Evolutionary conservation across 2,797 vertebrate genomes (phyloP).

Genomic region (Dromococcyx pavoninus): DNA sequence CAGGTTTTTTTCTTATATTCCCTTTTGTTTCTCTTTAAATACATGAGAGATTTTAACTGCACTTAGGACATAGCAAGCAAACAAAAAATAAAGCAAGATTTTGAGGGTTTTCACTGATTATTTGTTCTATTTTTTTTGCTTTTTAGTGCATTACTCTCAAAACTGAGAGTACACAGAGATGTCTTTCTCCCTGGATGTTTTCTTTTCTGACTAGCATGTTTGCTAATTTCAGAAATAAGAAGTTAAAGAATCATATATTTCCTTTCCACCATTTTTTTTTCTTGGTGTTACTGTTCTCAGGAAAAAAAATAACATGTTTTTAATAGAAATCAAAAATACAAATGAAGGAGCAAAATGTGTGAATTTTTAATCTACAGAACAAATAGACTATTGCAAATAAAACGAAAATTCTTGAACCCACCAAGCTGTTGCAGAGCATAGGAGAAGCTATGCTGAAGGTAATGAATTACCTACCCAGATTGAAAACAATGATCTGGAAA

Average conservation of each 20-base stretch:
- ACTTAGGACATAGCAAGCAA: not conserved
- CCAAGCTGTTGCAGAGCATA: not conserved
- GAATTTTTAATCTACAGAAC: not conserved
- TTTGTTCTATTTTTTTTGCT: not conserved
- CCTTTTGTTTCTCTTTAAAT: not conserved
- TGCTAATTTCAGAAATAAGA: not conserved
- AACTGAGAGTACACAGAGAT: not conserved
- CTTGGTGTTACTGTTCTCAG: not conserved
- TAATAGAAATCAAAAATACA: not conserved
- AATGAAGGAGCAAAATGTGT: not conserved
- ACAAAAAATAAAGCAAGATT: not conserved
- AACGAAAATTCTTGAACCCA: not conserved
- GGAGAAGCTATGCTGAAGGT: not conserved
- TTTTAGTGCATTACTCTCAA: not conserved
- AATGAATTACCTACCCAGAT: not conserved
- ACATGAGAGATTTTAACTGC: not conserved
- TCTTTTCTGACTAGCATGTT: not conserved
- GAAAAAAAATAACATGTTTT: not conserved
- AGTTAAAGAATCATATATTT: not conserved
- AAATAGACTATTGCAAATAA: not conserved
- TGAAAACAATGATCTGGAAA: not conserved
- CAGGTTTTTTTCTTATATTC: not conserved
- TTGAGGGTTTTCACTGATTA: fast-evolving
- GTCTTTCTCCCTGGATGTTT: not conserved
- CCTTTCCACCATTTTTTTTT: not conserved